Evolutionary conservation across 2,113 vertebrate genomes (phyloP), one percentile per base, ranked within the genome.

Genomic region (Panthera uncia): DNA sequence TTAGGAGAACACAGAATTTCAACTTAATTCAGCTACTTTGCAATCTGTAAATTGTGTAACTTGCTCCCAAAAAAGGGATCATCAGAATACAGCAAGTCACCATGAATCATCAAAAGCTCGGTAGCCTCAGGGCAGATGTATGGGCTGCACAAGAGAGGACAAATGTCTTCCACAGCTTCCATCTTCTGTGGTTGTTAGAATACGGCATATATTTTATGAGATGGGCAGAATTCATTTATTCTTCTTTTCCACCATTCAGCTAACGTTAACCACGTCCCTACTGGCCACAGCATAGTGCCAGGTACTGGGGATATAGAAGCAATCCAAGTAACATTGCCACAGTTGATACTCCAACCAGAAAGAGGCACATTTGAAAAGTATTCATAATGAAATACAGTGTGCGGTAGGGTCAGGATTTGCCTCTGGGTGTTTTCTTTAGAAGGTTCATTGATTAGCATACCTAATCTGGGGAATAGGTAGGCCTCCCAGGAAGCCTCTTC

Each of bases 171-270:
- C 38, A 63, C 63, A 63, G 71, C 48, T 82, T 76, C 74, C 55
- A 45, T 10, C 52, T 84, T 92, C 45, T 68, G 74, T 5, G 15
- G 11, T 66, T 94, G 7, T 80, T 25, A 48, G 52, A 94, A 93
- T 36, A 92, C 2, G 5, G 57, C 8, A 5, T 82, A 38, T 38
- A 71, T 92, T 89, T 92, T 73, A 69, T 89, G 52, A 55, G 48
- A 55, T 69, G 29, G 48, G 29, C 16, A 94, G 63, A 89, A 95
- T 81, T 92, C 23, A 76, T 76, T 91, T 93, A 63, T 90, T 90
- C 14, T 83, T 31, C 23, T 91, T 79, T 94, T 74, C 18, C 12
- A 92, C 45, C 65, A 23, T 38, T 69, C 19, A 31, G 23, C 50
- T 90, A 92, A 76, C 65, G 87, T 31, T 83, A 74, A 57, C 27